Evolutionary conservation across 2,888 invertebrate species (phyloP).

Genomic region (Mythimna loreyi): DNA sequence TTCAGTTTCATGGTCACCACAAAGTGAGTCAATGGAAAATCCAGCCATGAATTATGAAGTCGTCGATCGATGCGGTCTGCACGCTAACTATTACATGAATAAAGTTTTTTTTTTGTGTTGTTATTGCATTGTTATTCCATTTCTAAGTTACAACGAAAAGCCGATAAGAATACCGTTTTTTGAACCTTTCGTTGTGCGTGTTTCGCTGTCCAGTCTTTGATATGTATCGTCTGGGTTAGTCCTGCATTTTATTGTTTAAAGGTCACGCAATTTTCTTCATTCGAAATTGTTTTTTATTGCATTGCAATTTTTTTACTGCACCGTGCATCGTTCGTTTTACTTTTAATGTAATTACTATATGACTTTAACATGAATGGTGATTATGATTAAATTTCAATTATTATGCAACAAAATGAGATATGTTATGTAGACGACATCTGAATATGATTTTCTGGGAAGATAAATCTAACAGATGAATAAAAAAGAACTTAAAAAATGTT

Average conservation of each 20-base stretch:
- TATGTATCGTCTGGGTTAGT: background rate
- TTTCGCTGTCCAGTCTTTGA: background rate
- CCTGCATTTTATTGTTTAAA: background rate
- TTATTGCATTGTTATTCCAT: constrained; percentile 27
- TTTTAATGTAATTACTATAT: background rate
- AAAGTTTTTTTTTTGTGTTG: constrained; percentile 54
- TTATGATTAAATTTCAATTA: background rate
- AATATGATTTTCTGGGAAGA: background rate
- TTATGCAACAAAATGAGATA: constrained; percentile 4
- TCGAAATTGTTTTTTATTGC: background rate
- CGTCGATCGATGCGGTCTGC: constrained; percentile 73
- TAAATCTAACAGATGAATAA: background rate
- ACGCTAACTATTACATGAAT: constrained; percentile 66
- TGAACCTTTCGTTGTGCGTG: background rate
- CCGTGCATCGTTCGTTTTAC: background rate
- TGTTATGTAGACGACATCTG: background rate
- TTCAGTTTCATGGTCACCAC: constrained; percentile 54
- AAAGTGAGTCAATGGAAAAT: constrained; percentile 70
- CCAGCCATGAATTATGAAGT: constrained; percentile 71
- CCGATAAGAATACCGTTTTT: background rate
- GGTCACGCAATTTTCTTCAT: background rate
- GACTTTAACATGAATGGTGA: background rate
- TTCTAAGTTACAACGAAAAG: background rate
- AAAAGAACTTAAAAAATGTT: background rate
- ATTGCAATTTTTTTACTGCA: background rate